Conservation (phyloP, 1,140 invertebrate genomes). For the Palaemon carinicauda region DNA sequence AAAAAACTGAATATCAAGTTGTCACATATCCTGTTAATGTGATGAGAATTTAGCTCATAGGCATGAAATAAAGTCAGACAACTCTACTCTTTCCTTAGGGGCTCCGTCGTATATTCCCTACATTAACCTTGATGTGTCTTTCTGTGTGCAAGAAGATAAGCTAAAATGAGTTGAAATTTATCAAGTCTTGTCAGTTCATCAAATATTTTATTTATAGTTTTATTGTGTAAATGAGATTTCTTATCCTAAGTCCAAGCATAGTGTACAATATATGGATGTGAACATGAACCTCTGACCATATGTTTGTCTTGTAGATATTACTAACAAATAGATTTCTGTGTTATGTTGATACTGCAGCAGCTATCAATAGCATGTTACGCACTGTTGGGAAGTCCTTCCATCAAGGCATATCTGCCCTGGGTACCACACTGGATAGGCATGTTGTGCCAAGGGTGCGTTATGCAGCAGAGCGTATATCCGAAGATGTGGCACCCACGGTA, state of each 20-base stretch:
- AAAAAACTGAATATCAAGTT: too few relatives aligned
- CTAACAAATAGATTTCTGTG: neutral
- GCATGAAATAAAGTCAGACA: too few relatives aligned
- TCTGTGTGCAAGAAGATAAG: too few relatives aligned
- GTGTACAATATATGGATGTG: too few relatives aligned
- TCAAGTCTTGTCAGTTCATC: neutral
- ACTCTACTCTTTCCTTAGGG: too few relatives aligned
- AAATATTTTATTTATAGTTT: neutral
- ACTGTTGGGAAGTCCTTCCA: neutral
- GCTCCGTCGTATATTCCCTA: too few relatives aligned
- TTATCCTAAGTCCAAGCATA: neutral
- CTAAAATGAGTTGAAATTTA: too few relatives aligned
- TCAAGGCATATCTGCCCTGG: neutral
- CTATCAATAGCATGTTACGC: slow-evolving; percentile 1
- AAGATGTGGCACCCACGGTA: slow-evolving; percentile 38
- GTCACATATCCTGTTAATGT: too few relatives aligned
- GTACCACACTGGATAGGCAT: neutral
- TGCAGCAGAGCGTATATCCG: slow-evolving; percentile 28
- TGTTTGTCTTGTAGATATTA: neutral
- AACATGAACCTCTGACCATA: neutral
- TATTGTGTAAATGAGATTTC: too few relatives aligned
- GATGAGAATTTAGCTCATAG: too few relatives aligned
- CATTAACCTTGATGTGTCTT: too few relatives aligned
- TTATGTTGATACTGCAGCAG: neutral
- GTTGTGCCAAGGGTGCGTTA: slow-evolving; percentile 31